A percentile compares a stretch with the other conserved stretches of the same genome.
These are phyloP conservation scores for Euplagia quadripunctaria DNA, from an alignment of 2,888 invertebrate genomes.

Conservation along the genomic window DNA sequence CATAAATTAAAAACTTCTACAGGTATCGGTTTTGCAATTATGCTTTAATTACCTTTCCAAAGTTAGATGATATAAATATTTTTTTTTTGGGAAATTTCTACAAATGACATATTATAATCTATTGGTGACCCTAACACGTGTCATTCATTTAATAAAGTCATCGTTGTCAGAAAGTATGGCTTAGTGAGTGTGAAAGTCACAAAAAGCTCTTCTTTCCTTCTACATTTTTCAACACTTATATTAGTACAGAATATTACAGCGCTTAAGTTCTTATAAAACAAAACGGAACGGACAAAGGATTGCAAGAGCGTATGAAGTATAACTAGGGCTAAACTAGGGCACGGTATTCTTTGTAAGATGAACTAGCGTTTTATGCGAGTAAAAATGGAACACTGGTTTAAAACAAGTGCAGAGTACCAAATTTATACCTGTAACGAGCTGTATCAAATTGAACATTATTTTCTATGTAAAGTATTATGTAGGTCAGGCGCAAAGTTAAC, in stretches of 20 bases:
- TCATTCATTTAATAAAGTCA: neutral
- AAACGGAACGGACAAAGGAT: neutral
- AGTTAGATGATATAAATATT: too few species aligned
- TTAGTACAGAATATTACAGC: neutral
- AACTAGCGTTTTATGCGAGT: neutral
- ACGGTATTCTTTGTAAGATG: constrained; percentile 2
- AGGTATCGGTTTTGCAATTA: too few species aligned
- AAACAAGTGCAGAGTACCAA: neutral
- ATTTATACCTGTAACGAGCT: neutral
- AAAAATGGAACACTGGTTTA: neutral
- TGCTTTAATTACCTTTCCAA: too few species aligned
- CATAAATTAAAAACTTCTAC: too few species aligned
- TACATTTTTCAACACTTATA: neutral
- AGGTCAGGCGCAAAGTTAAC: constrained; percentile 8
- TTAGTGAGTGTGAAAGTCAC: neutral
- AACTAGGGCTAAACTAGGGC: neutral
- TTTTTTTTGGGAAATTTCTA: too few species aligned
- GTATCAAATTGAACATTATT: neutral
- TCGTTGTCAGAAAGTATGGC: neutral
- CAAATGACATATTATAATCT: too few species aligned
- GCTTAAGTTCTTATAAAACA: constrained; percentile 1
- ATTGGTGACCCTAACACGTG: neutral
- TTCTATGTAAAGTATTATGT: neutral
- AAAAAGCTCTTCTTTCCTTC: neutral
- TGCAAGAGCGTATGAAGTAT: neutral